phyloP scores from a whole-genome alignment of 2,888 invertebrate species.

The Microctonus aethiopoides region DNA sequence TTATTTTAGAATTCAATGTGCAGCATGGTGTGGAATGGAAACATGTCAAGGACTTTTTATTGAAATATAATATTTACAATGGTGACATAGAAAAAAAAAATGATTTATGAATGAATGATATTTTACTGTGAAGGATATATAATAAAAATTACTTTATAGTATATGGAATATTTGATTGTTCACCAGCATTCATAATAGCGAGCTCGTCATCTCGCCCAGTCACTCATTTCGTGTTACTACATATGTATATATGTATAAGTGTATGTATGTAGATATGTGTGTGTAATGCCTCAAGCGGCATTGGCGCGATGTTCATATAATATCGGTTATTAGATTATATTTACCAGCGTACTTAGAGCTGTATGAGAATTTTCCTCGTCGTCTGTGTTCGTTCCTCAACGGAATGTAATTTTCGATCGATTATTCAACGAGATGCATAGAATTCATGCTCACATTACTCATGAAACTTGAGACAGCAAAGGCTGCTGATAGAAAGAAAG shows the following conservation, averaged over 20 bases:
- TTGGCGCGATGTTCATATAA: not conserved
- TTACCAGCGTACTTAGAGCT: not conserved
- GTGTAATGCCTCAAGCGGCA: no score
- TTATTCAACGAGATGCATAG: not conserved
- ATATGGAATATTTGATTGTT: not conserved
- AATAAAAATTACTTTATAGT: not conserved
- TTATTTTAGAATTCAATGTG: not conserved
- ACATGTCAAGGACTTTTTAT: not conserved
- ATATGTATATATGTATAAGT: not conserved
- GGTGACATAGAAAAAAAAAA: not conserved
- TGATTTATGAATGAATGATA: not conserved
- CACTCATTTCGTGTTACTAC: not conserved
- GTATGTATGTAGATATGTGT: no score
- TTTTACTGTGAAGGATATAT: not conserved
- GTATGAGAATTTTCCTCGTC: no score
- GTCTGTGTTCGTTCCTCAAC: not conserved
- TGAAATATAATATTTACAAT: not conserved
- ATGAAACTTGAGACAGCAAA: not conserved
- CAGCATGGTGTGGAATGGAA: not conserved
- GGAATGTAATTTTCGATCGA: constrained; percentile 8
- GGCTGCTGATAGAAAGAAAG: no score
- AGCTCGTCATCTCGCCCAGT: not conserved
- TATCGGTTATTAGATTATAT: not conserved
- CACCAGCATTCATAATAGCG: not conserved
- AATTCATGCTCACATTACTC: not conserved